Evolutionary conservation across 2,113 vertebrate genomes (phyloP), one percentile per base, ranked within the genome.

Genomic region (Galbula dea): DNA sequence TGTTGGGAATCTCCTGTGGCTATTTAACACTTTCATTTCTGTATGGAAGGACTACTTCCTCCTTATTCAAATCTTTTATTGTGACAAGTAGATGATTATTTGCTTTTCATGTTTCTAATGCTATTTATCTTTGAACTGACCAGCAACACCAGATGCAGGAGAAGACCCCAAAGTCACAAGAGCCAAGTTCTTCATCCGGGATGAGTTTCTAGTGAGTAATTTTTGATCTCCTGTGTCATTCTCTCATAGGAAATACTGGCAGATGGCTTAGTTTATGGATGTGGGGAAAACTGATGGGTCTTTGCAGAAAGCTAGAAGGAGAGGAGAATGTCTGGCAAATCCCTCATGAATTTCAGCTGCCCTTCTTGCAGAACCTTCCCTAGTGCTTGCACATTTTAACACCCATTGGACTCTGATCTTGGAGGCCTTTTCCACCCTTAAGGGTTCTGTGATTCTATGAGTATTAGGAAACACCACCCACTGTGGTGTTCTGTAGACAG

Each of bases 151-250:
- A 77, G 99, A 99, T 96, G 98, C 98, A 16, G 99, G 99, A 93
- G 99, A 99, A 96, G 99, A 99, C 96, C 99, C 99, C 57, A 99
- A 98, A 98, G 99, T 99, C 81, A 99, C 99, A 29, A 98, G 99
- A 98, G 99, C 99, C 73, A 99, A 99, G 97, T 99, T 99, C 98
- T 99, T 99, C 97, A 99, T 99, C 97, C 98, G 99, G 90, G 99
- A 99, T 85, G 99, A 99, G 96, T 99, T 99, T 97, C 97, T 99
- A 97, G 99, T 99, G 96, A 98, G 98, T 98, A 73, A 59, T 63
- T 92, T n/a, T 93, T 76, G 19, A 65, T 73, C 51, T 86, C 94
- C 67, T 46, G 46, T 77, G 57, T 82, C 24, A 62, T 76, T 61
- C 52, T 89, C 15, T 32, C 80, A 32, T 30, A 65, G 76, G 77